Conservation (phyloP, 2,797 vertebrate genomes). For the Enteromius viviparus region DNA sequence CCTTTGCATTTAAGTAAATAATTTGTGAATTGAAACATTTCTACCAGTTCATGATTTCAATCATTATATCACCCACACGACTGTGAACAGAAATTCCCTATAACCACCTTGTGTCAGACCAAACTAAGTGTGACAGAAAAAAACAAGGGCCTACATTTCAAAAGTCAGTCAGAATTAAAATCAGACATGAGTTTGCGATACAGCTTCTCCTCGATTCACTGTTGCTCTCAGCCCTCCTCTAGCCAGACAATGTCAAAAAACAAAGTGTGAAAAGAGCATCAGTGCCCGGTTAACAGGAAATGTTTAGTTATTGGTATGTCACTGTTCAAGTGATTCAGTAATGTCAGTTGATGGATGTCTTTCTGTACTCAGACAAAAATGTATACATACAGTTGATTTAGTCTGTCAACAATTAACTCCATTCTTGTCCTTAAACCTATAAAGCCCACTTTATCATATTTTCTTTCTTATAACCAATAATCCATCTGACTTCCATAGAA, state of each 20-base stretch:
- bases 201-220: background rate
- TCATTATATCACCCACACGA: background rate
- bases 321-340: background rate
- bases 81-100: background rate
- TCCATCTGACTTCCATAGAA: no score
- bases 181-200: background rate
- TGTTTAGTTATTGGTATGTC: background rate
- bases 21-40: background rate
- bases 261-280: constrained; percentile 17
- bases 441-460: no score
- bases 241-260: background rate
- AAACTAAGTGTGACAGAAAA: constrained; percentile 18
- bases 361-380: background rate
- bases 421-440: background rate
- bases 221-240: background rate
- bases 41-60: background rate
- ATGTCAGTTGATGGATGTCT: background rate
- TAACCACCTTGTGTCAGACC: background rate
- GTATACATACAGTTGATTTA: no score
- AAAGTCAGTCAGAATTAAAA: constrained; percentile 17
- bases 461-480: background rate
- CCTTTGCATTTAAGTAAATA: background rate
- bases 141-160: background rate
- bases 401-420: background rate
- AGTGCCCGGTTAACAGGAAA: background rate